Evolutionary conservation across 2,888 invertebrate species (phyloP).

Genomic region (Agelastica alni): DNA sequence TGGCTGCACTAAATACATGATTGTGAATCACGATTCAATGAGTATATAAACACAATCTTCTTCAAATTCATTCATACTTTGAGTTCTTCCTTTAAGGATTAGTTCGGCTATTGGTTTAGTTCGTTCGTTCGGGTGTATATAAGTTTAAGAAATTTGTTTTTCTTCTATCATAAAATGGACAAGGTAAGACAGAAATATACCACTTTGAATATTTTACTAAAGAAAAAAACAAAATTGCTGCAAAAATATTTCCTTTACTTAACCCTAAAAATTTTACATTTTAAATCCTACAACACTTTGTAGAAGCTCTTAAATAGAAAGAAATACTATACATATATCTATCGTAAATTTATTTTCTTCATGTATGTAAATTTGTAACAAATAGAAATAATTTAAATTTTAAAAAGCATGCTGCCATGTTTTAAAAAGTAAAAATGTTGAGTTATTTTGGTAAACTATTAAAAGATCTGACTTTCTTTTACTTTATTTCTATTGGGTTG

Average conservation of each 20-base stretch:
- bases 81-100: constrained; percentile 31
- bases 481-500: no score
- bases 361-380: no score
- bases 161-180: constrained; percentile 30
- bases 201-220: no score
- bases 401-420: neutral
- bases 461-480: no score
- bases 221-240: no score
- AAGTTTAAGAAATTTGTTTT: constrained; percentile 9
- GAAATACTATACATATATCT: no score
- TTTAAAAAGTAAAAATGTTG: neutral
- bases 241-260: no score
- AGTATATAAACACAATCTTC: constrained; percentile 51
- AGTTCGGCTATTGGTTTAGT: constrained; percentile 13
- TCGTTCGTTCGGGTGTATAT: constrained; percentile 22
- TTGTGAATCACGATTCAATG: constrained; percentile 55
- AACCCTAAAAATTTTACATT: no score
- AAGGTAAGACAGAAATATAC: constrained; percentile 34
- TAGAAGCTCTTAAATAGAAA: no score
- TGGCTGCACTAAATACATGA: constrained; percentile 53
- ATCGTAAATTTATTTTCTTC: no score
- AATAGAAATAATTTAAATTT: no score
- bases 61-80: constrained; percentile 49
- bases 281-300: no score
- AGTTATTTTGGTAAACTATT: neutral